Base-by-base conservation (phyloP, 2,113 vertebrate species). In the Thymallus thymallus region DNA sequence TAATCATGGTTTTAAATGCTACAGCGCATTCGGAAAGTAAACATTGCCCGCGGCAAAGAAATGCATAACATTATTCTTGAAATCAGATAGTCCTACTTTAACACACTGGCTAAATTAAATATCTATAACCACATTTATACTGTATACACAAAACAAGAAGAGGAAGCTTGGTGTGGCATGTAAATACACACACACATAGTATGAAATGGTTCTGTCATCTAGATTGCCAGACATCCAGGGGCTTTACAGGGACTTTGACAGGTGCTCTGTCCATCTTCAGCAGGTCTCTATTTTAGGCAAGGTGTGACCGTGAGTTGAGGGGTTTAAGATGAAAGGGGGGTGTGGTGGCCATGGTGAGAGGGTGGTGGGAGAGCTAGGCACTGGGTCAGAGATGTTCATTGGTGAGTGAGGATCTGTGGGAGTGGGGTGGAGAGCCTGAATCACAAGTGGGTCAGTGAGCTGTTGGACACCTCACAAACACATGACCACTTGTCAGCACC, bases 271-370 rank as follows among this genome's bases (percentile, higher is more conserved):
- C n/a, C 20, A 61, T 78, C 65, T 76, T 78, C 76, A 77, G 83
- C 84, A 81, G 78, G 77, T 79, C 76, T 80, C 88, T 89, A 87
- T 92, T 89, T 90, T 82, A 23, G 60, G 32, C 0, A 51, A 78
- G 68, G 76, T 74, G 75, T 80, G 77, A 18, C 66, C 1, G 13
- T 65, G 51, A 75, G 46, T 51, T 29, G 22, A 58, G 29, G 23
- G 24, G 67, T 62, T 74, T 66, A 67, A 45, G 46, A 58, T 16
- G 51, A 61, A 30, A 46, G 24, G 66, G 45, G 20, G 20, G 30
- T 24, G 58, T 62, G 32, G 30, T 7, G 58, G 41, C n/a, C 22
- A n/a, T 46, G 35, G 16, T 66, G 71, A 74, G 74, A 58, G 73
- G 58, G 73, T 9, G 75, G 74, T 29, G 60, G 64, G 69, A 55